Evolutionary conservation across 2,888 invertebrate species (phyloP), one percentile per base, ranked within the genome.

Genomic region (Epistrophella euchroma): DNA sequence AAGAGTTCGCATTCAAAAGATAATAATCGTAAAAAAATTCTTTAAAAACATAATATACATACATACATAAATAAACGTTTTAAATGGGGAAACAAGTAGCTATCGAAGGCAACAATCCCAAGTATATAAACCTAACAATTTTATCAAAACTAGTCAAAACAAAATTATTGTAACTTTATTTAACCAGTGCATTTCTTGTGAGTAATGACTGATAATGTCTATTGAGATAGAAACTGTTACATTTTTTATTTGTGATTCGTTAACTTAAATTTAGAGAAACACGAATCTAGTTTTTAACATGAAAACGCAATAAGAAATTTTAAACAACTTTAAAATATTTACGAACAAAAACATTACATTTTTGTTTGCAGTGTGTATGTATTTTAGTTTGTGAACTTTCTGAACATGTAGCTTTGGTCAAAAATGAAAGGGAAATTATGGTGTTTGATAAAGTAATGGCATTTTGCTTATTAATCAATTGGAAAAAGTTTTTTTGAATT

Each of bases 1-100:
- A 70, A 60, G 66, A 74, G 77, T 82, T 82, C 71, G 56, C 77
- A 78, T 86, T 77, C 64, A 77, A 74, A 77, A 74, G 47, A 80
- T 81, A 77, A 86, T 77, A 82, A 86, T 64, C 68, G 70, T 50
- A 40, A 56, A 40, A 56, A 60, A 66, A 80, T 66, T 66, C 60
- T 60, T 32, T 66, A 58, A n/a, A 74, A 64, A 52, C 11, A 52
- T 64, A n/a, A n/a, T n/a, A n/a, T n/a, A 60, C 4, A 66, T 19
- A 45, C 19, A 47, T 28, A 68, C 52, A 68, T 56, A 73, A 55
- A 56, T 62, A 64, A 52, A 64, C 58, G 25, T 56, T 60, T 55
- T 25, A 45, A 68, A 71, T 80, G 75, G 74, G 50, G 70, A 37
- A 78, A 64, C 22, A 73, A 60, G 37, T 71, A 37, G 37, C 37